A percentile compares a stretch with the other conserved stretches of the same genome.
Evolutionary conservation across 2,113 vertebrate genomes (phyloP).

Genomic region (Protobothrops flavoviridis): DNA sequence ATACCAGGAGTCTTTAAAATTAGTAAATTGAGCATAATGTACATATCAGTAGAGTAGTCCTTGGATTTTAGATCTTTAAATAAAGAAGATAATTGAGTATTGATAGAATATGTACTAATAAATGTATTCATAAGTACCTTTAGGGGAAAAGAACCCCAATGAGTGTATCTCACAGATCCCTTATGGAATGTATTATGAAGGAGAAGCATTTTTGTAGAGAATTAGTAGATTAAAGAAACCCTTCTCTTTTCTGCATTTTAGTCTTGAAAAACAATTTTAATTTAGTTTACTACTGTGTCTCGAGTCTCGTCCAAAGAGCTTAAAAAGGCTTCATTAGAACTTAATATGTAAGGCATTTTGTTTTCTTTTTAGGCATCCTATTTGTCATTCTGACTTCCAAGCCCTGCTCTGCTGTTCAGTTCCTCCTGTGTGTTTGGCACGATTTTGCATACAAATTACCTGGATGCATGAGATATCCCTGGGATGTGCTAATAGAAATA

Average conservation of each 20-base stretch:
- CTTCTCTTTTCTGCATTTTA: not conserved
- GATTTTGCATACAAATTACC: not conserved
- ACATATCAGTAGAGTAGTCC: slow-evolving; percentile 3
- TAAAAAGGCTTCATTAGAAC: not conserved
- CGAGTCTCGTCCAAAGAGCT: too few species aligned
- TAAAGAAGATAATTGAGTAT: slow-evolving; percentile 26
- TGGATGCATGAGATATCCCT: not conserved
- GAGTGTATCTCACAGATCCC: not conserved
- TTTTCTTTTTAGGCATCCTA: not conserved
- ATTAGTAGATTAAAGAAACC: not conserved
- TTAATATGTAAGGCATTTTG: not conserved
- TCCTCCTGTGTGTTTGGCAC: not conserved
- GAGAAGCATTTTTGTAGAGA: not conserved
- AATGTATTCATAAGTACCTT: slow-evolving; percentile 34
- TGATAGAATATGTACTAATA: not conserved
- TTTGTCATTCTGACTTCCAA: not conserved
- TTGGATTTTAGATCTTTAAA: slow-evolving; percentile 43
- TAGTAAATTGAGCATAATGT: slow-evolving; percentile 19
- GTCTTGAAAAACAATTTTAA: not conserved
- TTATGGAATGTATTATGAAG: not conserved
- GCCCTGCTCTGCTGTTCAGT: not conserved
- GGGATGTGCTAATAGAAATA: not conserved
- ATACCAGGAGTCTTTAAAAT: slow-evolving; percentile 44
- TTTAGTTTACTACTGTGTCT: not conserved
- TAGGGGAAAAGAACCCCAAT: too few species aligned